phyloP scores from a whole-genome alignment of 1,140 invertebrate species.

The Drosophila repleta region DNA sequence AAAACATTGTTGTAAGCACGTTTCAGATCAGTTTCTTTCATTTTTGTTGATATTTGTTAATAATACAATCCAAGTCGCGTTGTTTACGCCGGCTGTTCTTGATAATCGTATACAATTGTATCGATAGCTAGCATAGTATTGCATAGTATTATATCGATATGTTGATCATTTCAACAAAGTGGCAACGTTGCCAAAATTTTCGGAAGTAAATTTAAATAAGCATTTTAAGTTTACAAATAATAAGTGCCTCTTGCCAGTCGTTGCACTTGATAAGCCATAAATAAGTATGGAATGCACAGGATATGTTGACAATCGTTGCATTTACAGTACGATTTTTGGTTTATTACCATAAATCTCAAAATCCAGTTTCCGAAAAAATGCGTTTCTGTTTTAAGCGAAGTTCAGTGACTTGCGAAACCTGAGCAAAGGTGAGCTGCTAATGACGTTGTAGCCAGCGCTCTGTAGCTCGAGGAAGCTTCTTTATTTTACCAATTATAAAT shows the following conservation, averaged over 20 bases:
- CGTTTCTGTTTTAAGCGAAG: slow-evolving; percentile 18
- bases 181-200: not conserved
- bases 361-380: slow-evolving; percentile 47
- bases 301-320: slow-evolving; percentile 20
- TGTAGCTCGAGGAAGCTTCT: slow-evolving; percentile 24
- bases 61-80: slow-evolving; percentile 9
- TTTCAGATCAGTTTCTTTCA: slow-evolving; percentile 84
- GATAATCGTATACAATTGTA: not conserved
- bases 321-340: slow-evolving; percentile 22
- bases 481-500: slow-evolving; percentile 33
- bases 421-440: slow-evolving; percentile 34
- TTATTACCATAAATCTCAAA: slow-evolving; percentile 52
- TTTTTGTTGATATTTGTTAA: slow-evolving; percentile 22
- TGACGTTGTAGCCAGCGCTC: not conserved
- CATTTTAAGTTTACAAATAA: not conserved
- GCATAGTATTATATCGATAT: not conserved
- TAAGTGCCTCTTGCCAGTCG: not conserved
- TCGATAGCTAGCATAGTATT: slow-evolving; percentile 3
- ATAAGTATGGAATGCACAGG: slow-evolving; percentile 13
- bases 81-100: slow-evolving; percentile 35
- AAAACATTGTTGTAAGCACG: slow-evolving; percentile 91
- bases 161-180: not conserved
- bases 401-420: slow-evolving; percentile 39
- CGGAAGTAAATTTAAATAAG: not conserved
- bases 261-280: not conserved